Base-by-base conservation (phyloP, 2,113 vertebrate species). In the Oreochromis aureus region DNA sequence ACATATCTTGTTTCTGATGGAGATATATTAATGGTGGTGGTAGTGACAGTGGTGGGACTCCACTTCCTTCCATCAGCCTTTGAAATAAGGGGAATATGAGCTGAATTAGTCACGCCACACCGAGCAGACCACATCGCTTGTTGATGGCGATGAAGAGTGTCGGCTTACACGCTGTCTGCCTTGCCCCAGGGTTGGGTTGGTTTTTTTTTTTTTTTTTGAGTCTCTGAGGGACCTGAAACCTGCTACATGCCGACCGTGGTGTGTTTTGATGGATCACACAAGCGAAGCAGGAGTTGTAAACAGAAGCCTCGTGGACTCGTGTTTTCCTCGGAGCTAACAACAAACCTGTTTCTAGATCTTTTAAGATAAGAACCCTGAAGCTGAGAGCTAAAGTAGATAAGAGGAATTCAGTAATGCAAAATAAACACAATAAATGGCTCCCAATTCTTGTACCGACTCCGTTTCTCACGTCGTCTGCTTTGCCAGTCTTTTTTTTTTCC, bases 81-180 rank as follows among this genome's bases (percentile, higher is more conserved):
- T 92, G 88, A 92, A 91, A 91, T 91, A 19, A 91, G 86, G 34
- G 89, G 90, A 95, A 93, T 80, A 73, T 91, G 93, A 94, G 80
- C 86, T 91, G 91, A 88, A 76, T 95, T 91, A 91, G 93, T 91
- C 66, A 55, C 15, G 80, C 30, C 82, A 10, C 76, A 6, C 5
- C 5, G 83, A 82, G 76, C 89, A 15, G 63, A 63, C 81, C 90
- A 61, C 48, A 32, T 78, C 46, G 27, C 11, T 11, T 19, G 81
- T n/a, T 6, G 82, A 18, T 5, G 34, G 76, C 4, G 83, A 78
- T 83, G 87, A 83, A 81, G 87, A 80, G 92, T 92, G 86, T 94
- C 81, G 18, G 71, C 84, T 91, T 90, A 91, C 86, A 61, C 18
- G 10, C 63, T 22, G 86, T 66, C 79, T 89, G 81, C 58, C 41